Evolutionary conservation across 2,113 vertebrate species (phyloP).

Genomic region (Miniopterus natalensis): DNA sequence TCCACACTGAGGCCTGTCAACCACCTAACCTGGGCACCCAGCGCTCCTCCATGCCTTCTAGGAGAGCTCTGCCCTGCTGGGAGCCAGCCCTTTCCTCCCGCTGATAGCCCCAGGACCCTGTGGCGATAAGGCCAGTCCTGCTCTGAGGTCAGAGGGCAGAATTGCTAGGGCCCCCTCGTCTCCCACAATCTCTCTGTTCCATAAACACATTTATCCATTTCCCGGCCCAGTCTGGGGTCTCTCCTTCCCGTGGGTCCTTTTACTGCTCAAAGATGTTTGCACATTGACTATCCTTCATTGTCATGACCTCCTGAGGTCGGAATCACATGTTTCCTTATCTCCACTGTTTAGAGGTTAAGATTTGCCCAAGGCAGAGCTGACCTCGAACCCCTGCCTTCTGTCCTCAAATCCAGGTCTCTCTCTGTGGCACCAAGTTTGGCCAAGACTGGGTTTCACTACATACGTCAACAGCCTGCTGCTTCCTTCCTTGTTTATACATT

Average conservation of each 20-base stretch:
- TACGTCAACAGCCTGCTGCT: not conserved
- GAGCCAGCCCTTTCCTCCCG: not conserved
- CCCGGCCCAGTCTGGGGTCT: not conserved
- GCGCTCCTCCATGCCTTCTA: not conserved
- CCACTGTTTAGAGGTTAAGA: not conserved
- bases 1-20: not conserved
- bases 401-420: not conserved
- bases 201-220: not conserved
- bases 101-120: fast-evolving
- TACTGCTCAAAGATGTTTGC: not conserved
- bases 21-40: not conserved
- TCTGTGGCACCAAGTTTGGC: not conserved
- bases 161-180: not conserved
- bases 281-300: not conserved
- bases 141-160: not conserved
- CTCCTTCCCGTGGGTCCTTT: not conserved
- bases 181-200: not conserved
- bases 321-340: not conserved
- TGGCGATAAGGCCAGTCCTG: not conserved
- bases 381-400: not conserved
- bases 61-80: not conserved
- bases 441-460: not conserved
- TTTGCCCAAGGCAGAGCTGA: not conserved
- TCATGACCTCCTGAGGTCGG: not conserved
- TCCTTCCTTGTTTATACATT: not conserved